phyloP scores from a whole-genome alignment of 1,140 invertebrate genomes.

The Ceratoteleas bidentatus region DNA sequence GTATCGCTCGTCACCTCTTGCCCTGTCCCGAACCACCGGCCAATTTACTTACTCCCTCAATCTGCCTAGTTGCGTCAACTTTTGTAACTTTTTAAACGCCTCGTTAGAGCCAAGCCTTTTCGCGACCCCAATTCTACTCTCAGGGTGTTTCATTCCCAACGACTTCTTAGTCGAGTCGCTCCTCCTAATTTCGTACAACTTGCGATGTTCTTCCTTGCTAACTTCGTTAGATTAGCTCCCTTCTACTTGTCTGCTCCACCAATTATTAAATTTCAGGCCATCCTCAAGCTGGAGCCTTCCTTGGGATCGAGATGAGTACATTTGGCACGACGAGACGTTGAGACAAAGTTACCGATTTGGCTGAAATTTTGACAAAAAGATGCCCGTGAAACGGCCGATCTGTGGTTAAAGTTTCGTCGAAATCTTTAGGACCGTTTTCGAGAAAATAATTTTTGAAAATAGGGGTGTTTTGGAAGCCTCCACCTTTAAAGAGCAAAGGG shows the following conservation, averaged over 20 bases:
- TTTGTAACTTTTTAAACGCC: background rate
- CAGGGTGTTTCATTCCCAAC: background rate
- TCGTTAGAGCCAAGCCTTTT: background rate
- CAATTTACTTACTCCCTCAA: background rate
- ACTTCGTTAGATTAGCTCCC: background rate
- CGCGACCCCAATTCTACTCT: background rate
- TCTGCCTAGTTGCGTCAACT: background rate
- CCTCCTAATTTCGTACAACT: background rate
- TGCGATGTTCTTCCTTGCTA: background rate
- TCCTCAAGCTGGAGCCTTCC: background rate
- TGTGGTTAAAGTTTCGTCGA: too few relatives aligned
- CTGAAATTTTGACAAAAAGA: too few relatives aligned
- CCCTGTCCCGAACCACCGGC: too few relatives aligned
- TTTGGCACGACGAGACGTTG: too few relatives aligned
- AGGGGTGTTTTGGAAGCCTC: too few relatives aligned
- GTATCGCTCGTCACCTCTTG: too few relatives aligned
- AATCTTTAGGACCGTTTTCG: too few relatives aligned
- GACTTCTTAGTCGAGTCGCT: background rate
- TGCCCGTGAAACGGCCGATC: too few relatives aligned
- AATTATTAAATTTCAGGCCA: background rate
- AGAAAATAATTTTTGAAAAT: too few relatives aligned
- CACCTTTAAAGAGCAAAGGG: slow-evolving; percentile 6
- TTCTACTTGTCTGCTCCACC: background rate
- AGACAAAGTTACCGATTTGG: too few relatives aligned
- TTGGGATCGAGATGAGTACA: too few relatives aligned